A percentile compares a stretch with the other conserved stretches of the same genome.
Conservation (phyloP, 2,797 vertebrate genomes). For the Crenuchus spilurus region DNA sequence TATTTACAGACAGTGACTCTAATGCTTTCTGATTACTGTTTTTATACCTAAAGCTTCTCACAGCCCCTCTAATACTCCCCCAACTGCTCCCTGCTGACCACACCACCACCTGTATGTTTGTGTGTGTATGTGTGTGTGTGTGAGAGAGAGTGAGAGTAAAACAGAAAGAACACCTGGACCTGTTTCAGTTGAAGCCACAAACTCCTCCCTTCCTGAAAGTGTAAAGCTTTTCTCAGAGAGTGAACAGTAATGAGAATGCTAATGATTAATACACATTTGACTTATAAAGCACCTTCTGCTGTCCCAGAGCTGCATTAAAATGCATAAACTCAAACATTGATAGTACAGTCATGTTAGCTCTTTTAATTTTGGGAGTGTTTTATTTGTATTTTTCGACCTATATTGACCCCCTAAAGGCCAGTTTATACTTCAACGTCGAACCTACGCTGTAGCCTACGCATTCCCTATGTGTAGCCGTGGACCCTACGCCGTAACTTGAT, state of each 20-base stretch:
- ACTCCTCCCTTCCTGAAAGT: conserved; percentile 45
- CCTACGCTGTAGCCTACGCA: too few relatives aligned
- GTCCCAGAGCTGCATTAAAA: too few relatives aligned
- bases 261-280: neutral
- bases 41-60: conserved; percentile 30
- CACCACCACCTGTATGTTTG: neutral
- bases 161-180: neutral
- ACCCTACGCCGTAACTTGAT: too few relatives aligned
- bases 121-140: neutral
- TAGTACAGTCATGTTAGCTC: too few relatives aligned
- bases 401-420: too few relatives aligned
- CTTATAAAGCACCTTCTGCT: too few relatives aligned
- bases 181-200: conserved; percentile 27
- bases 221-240: conserved; percentile 44
- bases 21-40: conserved; percentile 24
- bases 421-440: too few relatives aligned
- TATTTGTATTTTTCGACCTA: too few relatives aligned
- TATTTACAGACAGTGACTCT: conserved; percentile 11
- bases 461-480: too few relatives aligned
- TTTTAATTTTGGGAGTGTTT: too few relatives aligned
- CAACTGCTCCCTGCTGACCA: conserved; percentile 20
- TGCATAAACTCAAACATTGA: too few relatives aligned
- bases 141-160: neutral
- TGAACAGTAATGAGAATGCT: neutral
- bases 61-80: neutral